phyloP scores from a whole-genome alignment of 2,113 vertebrate genomes.

The Prunella himalayana region DNA sequence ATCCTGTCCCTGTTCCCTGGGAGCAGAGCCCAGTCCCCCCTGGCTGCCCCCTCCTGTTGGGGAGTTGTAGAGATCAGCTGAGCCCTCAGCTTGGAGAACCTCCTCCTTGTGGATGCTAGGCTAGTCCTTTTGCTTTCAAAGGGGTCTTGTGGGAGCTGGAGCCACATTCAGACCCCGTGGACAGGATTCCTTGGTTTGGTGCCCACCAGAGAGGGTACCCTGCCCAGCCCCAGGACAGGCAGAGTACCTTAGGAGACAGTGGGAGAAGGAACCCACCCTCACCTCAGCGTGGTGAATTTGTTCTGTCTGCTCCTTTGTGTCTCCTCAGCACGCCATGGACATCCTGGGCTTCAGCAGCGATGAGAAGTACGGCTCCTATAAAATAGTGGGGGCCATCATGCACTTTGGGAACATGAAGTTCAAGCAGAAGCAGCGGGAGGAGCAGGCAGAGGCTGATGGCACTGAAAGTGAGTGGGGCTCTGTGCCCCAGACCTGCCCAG shows the following conservation, averaged over 20 bases:
- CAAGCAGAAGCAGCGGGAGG: slow-evolving; percentile 92
- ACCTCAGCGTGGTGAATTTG: not conserved
- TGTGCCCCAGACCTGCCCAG: not conserved
- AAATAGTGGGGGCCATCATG: slow-evolving; percentile 92
- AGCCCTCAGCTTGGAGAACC: not conserved
- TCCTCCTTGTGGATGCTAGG: not conserved
- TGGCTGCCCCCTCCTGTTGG: not conserved
- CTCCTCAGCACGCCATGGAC: slow-evolving; percentile 88
- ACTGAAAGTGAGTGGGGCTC: slow-evolving; percentile 84
- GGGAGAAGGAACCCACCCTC: not conserved
- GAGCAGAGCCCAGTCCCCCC: fast-evolving
- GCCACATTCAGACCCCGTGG: not conserved
- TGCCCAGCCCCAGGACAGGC: not conserved
- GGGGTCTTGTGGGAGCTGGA: not conserved
- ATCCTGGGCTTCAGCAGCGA: slow-evolving; percentile 88
- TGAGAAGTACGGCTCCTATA: slow-evolving; percentile 91
- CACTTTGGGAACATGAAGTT: slow-evolving; percentile 98
- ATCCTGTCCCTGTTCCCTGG: not conserved
- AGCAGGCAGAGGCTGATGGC: slow-evolving; percentile 90
- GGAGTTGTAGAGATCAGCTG: not conserved
- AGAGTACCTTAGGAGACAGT: fast-evolving
- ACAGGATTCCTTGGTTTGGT: not conserved
- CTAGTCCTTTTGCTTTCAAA: not conserved
- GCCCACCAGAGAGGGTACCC: not conserved
- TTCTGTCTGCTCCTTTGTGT: not conserved